Percentiles rank a stretch among this genome's conserved stretches.
These are phyloP conservation scores for Theodoxus fluviatilis DNA, from an alignment of 2,888 invertebrate genomes.

Conservation along the genomic window DNA sequence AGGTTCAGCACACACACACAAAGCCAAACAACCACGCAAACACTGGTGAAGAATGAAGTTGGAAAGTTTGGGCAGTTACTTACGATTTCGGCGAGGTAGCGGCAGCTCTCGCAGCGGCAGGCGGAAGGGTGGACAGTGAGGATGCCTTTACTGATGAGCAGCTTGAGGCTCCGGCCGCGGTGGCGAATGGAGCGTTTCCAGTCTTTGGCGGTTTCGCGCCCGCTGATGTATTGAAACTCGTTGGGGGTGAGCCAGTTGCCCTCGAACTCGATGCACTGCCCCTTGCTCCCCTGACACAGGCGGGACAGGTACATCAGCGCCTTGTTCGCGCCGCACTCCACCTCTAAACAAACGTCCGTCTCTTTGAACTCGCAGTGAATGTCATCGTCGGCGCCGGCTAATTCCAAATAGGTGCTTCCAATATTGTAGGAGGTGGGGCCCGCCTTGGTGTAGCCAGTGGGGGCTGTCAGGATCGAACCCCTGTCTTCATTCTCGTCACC, in stretches of 20 bases:
- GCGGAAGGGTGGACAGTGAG: conserved; percentile 64
- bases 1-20: too few relatives aligned
- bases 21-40: too few relatives aligned
- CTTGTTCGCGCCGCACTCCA: conserved; percentile 64
- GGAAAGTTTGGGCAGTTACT: too few relatives aligned
- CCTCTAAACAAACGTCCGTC: conserved; percentile 58
- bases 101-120: conserved; percentile 63
- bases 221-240: conserved; percentile 68
- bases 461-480: conserved; percentile 26
- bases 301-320: conserved; percentile 62
- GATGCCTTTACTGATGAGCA: conserved; percentile 66
- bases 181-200: conserved; percentile 68
- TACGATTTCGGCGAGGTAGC: conserved; percentile 37
- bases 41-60: too few relatives aligned
- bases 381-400: conserved; percentile 39
- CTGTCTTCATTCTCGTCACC: conserved; percentile 19
- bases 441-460: conserved; percentile 35
- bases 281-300: conserved; percentile 67
- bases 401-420: conserved; percentile 34
- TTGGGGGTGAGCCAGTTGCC: conserved; percentile 67
- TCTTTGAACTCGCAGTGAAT: conserved; percentile 36
- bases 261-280: conserved; percentile 66
- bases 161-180: conserved; percentile 67
- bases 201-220: conserved; percentile 68
- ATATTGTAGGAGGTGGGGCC: conserved; percentile 34